phyloP scores from a whole-genome alignment of 2,113 vertebrate species.

The Pica pica region DNA sequence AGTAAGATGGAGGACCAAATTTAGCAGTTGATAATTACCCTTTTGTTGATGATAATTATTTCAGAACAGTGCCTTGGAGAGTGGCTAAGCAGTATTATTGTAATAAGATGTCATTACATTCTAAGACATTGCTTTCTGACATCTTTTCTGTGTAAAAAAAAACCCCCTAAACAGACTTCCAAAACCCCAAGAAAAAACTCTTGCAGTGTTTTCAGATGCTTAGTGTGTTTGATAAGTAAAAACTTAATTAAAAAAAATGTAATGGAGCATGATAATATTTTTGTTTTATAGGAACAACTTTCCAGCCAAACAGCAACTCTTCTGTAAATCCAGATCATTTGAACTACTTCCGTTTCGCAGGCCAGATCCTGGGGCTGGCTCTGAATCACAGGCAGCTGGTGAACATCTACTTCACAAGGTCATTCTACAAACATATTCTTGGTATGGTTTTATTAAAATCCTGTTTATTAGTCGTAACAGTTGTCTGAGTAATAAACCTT shows the following conservation, averaged over 20 bases:
- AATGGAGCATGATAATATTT: not conserved
- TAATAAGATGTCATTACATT: not conserved
- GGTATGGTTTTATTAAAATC: constrained; percentile 71
- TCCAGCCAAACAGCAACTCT: constrained; percentile 98
- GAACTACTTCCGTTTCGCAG: constrained; percentile 95
- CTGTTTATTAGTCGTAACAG: not conserved
- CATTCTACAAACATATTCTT: constrained; percentile 99
- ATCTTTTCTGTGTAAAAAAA: not conserved
- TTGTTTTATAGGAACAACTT: constrained; percentile 87
- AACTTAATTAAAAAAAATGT: not conserved
- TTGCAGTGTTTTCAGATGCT: not conserved
- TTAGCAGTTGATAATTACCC: not conserved
- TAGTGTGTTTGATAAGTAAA: not conserved
- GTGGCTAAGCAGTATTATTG: not conserved
- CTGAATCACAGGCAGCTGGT: constrained; percentile 95
- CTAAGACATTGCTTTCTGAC: not conserved
- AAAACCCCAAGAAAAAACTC: not conserved
- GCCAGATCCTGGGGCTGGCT: constrained; percentile 93
- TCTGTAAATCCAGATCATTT: constrained; percentile 97
- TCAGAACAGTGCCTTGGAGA: not conserved
- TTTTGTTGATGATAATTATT: not conserved
- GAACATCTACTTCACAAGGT: constrained; percentile 98
- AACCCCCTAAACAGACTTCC: not conserved
- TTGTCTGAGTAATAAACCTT: not conserved
- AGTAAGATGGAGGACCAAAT: not conserved